A percentile compares a stretch with the other conserved stretches of the same genome.
Evolutionary conservation across 2,797 vertebrate species (phyloP).

Genomic region (Tenualosa thibaudeaui): DNA sequence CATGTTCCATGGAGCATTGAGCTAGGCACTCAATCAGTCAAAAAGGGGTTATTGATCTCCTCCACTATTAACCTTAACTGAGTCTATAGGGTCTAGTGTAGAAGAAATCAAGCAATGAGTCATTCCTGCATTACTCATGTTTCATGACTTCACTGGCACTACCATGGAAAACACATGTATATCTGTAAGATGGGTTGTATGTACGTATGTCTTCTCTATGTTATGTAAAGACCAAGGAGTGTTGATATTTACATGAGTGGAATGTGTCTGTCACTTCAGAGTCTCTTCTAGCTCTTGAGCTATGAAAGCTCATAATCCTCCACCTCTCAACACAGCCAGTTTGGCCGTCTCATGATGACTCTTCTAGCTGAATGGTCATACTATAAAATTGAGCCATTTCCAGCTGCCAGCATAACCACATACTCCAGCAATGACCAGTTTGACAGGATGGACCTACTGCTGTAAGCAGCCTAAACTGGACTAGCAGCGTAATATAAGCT

Average conservation of each 20-base stretch:
- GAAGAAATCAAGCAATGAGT: background rate
- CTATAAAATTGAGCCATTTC: too few species aligned
- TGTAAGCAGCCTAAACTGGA: too few species aligned
- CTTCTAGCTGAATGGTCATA: too few species aligned
- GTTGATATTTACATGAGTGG: background rate
- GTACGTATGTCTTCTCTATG: background rate
- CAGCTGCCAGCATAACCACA: too few species aligned
- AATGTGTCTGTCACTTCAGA: background rate
- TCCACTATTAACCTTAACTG: background rate
- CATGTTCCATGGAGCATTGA: background rate
- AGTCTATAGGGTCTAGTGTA: background rate
- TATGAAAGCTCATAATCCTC: background rate
- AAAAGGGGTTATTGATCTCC: background rate
- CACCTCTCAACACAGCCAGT: background rate
- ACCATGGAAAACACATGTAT: background rate
- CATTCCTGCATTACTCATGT: background rate
- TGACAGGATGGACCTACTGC: too few species aligned
- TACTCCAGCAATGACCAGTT: too few species aligned
- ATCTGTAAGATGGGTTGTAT: background rate
- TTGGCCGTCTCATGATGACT: too few species aligned
- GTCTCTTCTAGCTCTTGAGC: too few species aligned
- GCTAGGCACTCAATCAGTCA: background rate
- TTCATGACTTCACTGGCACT: background rate
- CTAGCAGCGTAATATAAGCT: too few species aligned
- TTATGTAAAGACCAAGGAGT: background rate